Evolutionary conservation across 2,888 invertebrate genomes (phyloP).

Genomic region (Diarsia rubi): DNA sequence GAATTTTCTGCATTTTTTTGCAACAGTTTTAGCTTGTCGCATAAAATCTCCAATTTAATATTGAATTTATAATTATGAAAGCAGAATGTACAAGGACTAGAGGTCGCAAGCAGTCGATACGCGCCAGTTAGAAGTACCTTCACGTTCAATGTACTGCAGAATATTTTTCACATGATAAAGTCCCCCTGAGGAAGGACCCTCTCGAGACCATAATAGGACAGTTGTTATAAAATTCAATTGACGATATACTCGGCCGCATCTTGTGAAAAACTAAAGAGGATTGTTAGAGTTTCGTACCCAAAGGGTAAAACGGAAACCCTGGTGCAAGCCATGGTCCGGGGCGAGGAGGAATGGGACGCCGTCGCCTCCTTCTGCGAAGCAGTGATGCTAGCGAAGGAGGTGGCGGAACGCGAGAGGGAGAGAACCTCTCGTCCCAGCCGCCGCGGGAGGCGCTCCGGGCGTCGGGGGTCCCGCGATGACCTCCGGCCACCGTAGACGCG

Average conservation of each 20-base stretch:
- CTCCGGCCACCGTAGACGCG: too few relatives aligned
- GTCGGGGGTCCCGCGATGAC: too few relatives aligned
- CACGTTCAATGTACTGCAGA: not conserved
- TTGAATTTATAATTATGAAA: not conserved
- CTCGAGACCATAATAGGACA: constrained; percentile 7
- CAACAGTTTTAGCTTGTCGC: not conserved
- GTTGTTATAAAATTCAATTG: constrained; percentile 33
- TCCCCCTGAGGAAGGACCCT: constrained; percentile 2
- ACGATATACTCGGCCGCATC: not conserved
- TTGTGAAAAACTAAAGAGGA: not conserved
- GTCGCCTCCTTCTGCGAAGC: too few relatives aligned
- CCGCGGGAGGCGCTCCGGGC: too few relatives aligned
- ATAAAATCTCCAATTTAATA: not conserved
- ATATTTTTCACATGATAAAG: not conserved
- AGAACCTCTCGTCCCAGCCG: too few relatives aligned
- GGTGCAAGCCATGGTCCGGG: too few relatives aligned
- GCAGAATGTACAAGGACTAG: not conserved
- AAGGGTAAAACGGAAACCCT: too few relatives aligned
- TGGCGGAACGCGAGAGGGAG: too few relatives aligned
- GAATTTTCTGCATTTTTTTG: not conserved
- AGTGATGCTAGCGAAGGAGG: too few relatives aligned
- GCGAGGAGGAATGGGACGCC: too few relatives aligned
- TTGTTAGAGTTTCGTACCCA: too few relatives aligned
- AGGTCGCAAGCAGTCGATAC: not conserved
- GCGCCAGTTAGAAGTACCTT: not conserved